These are phyloP conservation scores for Melitaea cinxia DNA, from an alignment of 1,140 invertebrate genomes.

Conservation along the genomic window DNA sequence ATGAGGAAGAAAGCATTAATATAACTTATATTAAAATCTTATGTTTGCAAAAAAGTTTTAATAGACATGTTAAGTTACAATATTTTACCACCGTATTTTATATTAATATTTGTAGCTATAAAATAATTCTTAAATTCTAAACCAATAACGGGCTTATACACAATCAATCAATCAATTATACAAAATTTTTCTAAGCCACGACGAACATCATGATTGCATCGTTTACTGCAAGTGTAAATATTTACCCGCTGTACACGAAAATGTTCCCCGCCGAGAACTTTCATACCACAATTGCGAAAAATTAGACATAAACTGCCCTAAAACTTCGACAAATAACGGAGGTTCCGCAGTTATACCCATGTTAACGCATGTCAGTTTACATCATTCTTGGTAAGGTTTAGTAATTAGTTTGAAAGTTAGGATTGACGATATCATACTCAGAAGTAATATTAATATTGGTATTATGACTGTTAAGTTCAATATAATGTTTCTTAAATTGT, in stretches of 20 bases:
- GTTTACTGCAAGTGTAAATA: conserved; percentile 60
- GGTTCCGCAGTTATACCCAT: conserved; percentile 16
- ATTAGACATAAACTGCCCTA: background rate
- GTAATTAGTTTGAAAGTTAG: conserved; percentile 28
- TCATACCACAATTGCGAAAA: conserved; percentile 16
- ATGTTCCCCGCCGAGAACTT: conserved; percentile 52
- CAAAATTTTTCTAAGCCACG: conserved; percentile 46
- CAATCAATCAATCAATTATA: no score
- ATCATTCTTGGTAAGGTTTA: conserved; percentile 12
- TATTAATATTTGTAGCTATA: no score
- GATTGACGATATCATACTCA: conserved; percentile 4
- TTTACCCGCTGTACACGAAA: conserved; percentile 65
- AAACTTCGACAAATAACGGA: conserved; percentile 1
- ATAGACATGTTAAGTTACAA: background rate
- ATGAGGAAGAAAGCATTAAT: background rate
- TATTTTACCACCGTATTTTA: no score
- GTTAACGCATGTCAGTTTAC: conserved; percentile 35
- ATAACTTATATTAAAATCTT: background rate
- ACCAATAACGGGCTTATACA: no score
- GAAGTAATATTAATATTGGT: background rate
- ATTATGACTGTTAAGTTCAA: no score
- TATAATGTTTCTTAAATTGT: no score
- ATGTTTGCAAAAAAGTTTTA: background rate
- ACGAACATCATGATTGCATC: conserved; percentile 55
- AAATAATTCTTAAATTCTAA: no score